These are phyloP conservation scores for Platygyra sinensis DNA, from an alignment of 64 coral and sea anemone species.

Conservation along the genomic window DNA sequence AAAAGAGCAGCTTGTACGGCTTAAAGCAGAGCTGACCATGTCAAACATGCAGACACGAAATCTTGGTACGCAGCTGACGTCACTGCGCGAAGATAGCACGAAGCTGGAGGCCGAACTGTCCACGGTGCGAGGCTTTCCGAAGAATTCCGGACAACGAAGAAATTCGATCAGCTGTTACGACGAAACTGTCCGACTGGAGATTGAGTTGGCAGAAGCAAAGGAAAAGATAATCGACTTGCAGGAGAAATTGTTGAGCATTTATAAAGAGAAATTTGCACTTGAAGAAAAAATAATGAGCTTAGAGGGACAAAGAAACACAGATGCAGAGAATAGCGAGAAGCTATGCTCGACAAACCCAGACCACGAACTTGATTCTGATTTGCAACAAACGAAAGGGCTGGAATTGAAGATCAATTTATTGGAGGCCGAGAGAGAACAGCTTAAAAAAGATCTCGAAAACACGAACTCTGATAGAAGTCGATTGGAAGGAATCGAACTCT, in stretches of 20 bases:
- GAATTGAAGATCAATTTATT: conserved; percentile 35
- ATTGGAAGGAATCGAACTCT: conserved; percentile 63
- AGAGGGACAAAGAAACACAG: conserved; percentile 56
- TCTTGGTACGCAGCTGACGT: conserved; percentile 76
- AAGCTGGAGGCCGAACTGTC: conserved; percentile 81
- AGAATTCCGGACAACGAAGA: conserved; percentile 6
- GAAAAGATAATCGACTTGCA: conserved; percentile 80
- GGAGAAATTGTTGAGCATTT: conserved; percentile 59
- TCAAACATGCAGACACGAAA: conserved; percentile 88
- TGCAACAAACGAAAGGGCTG: not conserved
- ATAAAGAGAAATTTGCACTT: conserved; percentile 66
- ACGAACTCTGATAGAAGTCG: conserved; percentile 67
- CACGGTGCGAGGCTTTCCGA: conserved; percentile 55
- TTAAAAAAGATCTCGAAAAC: conserved; percentile 68
- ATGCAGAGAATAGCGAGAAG: conserved; percentile 5
- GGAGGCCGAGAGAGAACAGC: conserved; percentile 68
- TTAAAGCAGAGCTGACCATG: conserved; percentile 81
- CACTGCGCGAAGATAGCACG: conserved; percentile 85
- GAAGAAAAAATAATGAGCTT: conserved; percentile 59
- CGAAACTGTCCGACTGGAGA: conserved; percentile 56
- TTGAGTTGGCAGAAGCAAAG: conserved; percentile 73
- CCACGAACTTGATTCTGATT: not conserved
- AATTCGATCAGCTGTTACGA: conserved; percentile 21
- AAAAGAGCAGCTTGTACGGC: conserved; percentile 76
- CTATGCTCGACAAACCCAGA: not conserved